Percentiles rank a stretch among this genome's conserved stretches.
Evolutionary conservation across 2,888 invertebrate species (phyloP).

Genomic region (Coenonympha arcania): DNA sequence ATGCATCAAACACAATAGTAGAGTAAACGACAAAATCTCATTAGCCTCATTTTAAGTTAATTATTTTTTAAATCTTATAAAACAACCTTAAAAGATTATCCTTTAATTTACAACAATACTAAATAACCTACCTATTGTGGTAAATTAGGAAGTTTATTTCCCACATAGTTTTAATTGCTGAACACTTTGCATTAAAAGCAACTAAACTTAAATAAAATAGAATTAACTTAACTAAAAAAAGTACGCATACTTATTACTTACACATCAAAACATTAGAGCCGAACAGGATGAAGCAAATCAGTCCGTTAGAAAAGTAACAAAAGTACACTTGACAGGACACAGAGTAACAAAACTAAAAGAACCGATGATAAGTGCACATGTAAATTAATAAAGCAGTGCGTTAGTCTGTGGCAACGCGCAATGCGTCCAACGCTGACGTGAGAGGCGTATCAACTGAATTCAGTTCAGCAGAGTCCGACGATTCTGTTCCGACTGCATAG

Average conservation of each 20-base stretch:
- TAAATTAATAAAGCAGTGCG: conserved; percentile 8
- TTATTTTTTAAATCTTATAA: background rate
- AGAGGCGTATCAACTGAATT: conserved; percentile 33
- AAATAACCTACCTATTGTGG: too few species aligned
- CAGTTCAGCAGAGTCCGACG: too few species aligned
- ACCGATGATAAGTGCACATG: conserved; percentile 13
- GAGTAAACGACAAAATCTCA: background rate
- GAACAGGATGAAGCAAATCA: conserved; percentile 6
- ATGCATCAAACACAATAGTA: background rate
- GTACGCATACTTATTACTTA: background rate
- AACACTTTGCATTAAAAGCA: background rate
- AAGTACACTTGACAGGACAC: conserved; percentile 18
- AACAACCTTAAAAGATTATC: too few species aligned
- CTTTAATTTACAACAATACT: too few species aligned
- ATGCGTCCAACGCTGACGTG: conserved; percentile 45
- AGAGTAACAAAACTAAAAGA: conserved; percentile 15
- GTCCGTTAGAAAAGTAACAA: conserved; percentile 8
- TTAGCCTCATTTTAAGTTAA: background rate
- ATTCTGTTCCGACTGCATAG: conserved; percentile 41
- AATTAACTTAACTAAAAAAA: background rate
- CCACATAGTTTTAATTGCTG: background rate
- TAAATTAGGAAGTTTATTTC: too few species aligned
- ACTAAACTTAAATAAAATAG: background rate
- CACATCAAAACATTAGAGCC: conserved; percentile 5
- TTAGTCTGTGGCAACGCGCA: conserved; percentile 26